phyloP scores from a whole-genome alignment of 2,113 vertebrate species.

The Serilophus lunatus region DNA sequence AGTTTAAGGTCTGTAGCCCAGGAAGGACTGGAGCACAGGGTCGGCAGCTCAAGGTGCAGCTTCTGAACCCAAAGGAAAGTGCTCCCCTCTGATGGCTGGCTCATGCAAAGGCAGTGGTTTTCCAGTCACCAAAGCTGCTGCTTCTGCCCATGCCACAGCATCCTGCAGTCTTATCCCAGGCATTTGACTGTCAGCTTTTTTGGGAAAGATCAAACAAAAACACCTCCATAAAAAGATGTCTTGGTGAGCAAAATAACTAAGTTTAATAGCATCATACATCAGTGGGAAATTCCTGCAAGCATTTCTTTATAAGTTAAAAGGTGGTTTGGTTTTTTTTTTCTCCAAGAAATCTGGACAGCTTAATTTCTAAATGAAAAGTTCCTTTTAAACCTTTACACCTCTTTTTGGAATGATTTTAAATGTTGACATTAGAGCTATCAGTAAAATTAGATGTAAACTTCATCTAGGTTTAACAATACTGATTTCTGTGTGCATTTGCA shows the following conservation, averaged over 20 bases:
- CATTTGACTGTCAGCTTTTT: neutral
- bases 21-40: neutral
- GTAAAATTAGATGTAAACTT: neutral
- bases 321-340: fast-evolving
- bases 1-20: neutral
- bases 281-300: neutral
- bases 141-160: neutral
- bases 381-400: neutral
- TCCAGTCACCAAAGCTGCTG: neutral
- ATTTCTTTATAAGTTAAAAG: neutral
- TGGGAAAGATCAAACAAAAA: neutral
- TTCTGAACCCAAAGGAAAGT: neutral
- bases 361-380: neutral
- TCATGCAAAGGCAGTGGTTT: neutral
- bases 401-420: neutral
- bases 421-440: neutral
- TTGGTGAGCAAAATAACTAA: neutral
- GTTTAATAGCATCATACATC: neutral
- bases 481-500: neutral
- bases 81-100: neutral
- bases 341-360: neutral
- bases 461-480: neutral
- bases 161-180: neutral
- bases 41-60: neutral
- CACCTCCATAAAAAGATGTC: neutral